Evolutionary conservation across 2,797 vertebrate species (phyloP).

Genomic region (Chaenodraco wilsoni): DNA sequence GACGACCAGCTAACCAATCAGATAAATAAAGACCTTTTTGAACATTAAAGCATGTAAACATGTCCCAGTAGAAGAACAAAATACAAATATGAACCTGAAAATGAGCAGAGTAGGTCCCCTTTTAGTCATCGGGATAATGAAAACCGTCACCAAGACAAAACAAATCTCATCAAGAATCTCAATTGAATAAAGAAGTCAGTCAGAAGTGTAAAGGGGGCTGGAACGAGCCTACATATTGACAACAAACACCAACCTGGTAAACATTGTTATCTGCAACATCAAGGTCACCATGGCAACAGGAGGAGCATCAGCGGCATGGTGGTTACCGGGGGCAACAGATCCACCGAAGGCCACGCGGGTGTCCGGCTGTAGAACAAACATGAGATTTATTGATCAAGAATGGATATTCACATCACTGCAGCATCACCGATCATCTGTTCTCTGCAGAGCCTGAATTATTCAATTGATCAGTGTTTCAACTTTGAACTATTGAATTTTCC

Average conservation of each 20-base stretch:
- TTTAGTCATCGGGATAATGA: too few relatives aligned
- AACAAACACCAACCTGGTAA: not conserved
- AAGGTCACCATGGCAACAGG: not conserved
- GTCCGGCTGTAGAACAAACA: not conserved
- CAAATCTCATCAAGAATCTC: not conserved
- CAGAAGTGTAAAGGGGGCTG: not conserved
- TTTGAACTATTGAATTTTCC: slow-evolving; percentile 18
- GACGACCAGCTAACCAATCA: too few relatives aligned
- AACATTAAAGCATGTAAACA: too few relatives aligned
- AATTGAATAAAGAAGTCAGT: not conserved
- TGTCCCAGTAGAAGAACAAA: too few relatives aligned
- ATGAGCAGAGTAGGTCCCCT: too few relatives aligned
- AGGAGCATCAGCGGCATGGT: not conserved
- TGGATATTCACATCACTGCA: not conserved
- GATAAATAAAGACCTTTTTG: too few relatives aligned
- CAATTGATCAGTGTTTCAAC: slow-evolving; percentile 1
- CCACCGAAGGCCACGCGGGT: not conserved
- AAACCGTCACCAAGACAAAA: not conserved
- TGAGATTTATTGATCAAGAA: slow-evolving; percentile 4
- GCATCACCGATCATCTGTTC: not conserved
- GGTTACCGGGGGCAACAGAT: slow-evolving; percentile 3
- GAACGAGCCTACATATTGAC: not conserved
- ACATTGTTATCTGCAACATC: slow-evolving; percentile 18
- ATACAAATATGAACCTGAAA: too few relatives aligned
- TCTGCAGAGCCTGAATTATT: slow-evolving; percentile 39